Conservation (phyloP, 2,113 vertebrate genomes). For the Paramormyrops kingsleyae region DNA sequence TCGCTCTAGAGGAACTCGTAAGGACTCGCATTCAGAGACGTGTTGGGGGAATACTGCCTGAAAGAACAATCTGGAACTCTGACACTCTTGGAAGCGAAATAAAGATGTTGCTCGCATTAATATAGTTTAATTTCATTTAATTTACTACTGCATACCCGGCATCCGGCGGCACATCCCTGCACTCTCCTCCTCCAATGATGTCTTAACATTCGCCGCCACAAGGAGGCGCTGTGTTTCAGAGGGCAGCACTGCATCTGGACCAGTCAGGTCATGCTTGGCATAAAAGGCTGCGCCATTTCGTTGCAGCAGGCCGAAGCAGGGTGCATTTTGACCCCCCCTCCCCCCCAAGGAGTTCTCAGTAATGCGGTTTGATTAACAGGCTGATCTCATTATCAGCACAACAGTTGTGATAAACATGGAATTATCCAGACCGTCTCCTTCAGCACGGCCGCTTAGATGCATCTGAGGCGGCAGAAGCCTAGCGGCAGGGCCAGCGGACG, state of each 20-base stretch:
- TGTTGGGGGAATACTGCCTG: background rate
- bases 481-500: background rate
- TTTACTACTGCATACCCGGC: background rate
- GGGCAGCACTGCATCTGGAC: background rate
- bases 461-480: background rate
- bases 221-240: background rate
- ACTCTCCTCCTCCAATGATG: background rate
- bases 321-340: background rate
- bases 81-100: background rate
- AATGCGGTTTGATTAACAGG: slow-evolving; percentile 15
- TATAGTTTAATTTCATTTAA: background rate
- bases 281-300: background rate
- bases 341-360: background rate
- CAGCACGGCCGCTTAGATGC: background rate
- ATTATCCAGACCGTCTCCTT: background rate
- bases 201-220: background rate
- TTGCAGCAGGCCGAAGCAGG: background rate
- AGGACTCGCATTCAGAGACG: background rate
- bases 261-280: background rate
- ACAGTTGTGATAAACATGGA: slow-evolving; percentile 16
- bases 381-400: slow-evolving; percentile 25
- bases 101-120: background rate
- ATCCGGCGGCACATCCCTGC: background rate
- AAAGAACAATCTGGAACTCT: background rate
- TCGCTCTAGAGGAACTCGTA: background rate